A percentile compares a stretch with the other conserved stretches of the same genome.
Evolutionary conservation across 1,140 invertebrate species (phyloP).

Genomic region (Coenobita brevimanus): DNA sequence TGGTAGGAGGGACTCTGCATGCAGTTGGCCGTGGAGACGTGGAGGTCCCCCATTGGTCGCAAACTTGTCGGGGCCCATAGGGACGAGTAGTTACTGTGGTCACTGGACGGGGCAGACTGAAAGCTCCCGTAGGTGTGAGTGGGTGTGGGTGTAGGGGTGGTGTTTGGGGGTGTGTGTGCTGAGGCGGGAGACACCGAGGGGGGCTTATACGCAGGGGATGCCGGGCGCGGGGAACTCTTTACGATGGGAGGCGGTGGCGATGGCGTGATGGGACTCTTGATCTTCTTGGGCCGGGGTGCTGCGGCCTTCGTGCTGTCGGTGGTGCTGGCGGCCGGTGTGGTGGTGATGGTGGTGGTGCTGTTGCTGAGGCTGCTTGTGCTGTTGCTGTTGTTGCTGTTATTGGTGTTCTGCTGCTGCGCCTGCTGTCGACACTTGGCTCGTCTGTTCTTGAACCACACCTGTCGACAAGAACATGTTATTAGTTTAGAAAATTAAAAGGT

Average conservation of each 20-base stretch:
- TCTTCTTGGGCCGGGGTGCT: constrained; percentile 67
- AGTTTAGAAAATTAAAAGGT: no score
- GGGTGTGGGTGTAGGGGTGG: constrained; percentile 65
- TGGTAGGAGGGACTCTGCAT: constrained; percentile 61
- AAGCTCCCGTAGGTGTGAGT: constrained; percentile 57
- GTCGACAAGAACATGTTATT: not conserved
- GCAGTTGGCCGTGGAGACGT: constrained; percentile 66
- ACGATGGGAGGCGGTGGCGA: constrained; percentile 66
- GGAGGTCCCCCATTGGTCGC: constrained; percentile 52
- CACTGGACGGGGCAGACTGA: constrained; percentile 50
- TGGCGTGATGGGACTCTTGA: constrained; percentile 66
- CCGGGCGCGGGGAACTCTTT: constrained; percentile 56
- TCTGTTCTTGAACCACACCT: constrained; percentile 72
- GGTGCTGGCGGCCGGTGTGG: constrained; percentile 52
- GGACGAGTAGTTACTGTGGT: constrained; percentile 53
- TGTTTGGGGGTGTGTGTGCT: constrained; percentile 66
- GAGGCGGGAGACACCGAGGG: constrained; percentile 68
- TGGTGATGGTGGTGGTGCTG: constrained; percentile 50
- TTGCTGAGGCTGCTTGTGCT: constrained; percentile 46
- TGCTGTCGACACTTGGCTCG: constrained; percentile 71
- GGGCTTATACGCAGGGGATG: constrained; percentile 67
- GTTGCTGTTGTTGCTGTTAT: constrained; percentile 59
- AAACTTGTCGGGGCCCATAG: constrained; percentile 57
- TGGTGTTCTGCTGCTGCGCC: constrained; percentile 9
- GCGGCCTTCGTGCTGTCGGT: constrained; percentile 63